These are phyloP conservation scores for Yponomeuta cagnagella DNA, from an alignment of 2,888 invertebrate species.

Conservation along the genomic window DNA sequence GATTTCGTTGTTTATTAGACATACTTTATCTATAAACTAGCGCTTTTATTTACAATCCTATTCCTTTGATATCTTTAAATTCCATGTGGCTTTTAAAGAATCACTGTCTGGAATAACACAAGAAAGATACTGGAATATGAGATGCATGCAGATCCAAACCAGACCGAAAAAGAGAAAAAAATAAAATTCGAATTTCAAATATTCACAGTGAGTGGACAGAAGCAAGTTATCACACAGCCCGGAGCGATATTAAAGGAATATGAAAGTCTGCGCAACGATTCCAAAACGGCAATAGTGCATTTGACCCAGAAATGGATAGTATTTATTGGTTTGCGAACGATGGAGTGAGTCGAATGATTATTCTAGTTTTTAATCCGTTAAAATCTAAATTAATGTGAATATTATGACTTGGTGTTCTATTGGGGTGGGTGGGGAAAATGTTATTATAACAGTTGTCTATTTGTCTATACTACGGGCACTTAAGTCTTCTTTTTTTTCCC, in stretches of 20 bases:
- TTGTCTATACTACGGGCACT: no score
- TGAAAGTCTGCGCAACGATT: not conserved
- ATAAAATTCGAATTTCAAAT: not conserved
- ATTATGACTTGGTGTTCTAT: no score
- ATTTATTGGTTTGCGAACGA: not conserved
- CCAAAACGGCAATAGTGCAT: slow-evolving; percentile 50
- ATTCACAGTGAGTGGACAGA: slow-evolving; percentile 5
- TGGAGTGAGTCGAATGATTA: not conserved
- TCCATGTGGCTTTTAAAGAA: not conserved
- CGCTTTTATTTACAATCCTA: not conserved
- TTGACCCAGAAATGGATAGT: slow-evolving; percentile 45
- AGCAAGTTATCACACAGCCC: slow-evolving; percentile 4
- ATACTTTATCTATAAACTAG: not conserved
- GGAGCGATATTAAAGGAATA: slow-evolving; percentile 10
- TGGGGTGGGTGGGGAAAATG: no score
- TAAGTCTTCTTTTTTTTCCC: no score
- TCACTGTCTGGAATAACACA: not conserved
- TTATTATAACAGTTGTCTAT: no score
- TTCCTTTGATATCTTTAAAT: not conserved
- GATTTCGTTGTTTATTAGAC: slow-evolving; percentile 18
- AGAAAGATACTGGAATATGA: not conserved
- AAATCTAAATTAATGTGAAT: not conserved
- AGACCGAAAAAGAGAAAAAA: not conserved
- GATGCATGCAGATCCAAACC: not conserved
- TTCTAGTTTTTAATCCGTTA: not conserved